Base-by-base conservation (phyloP, 2,113 vertebrate species). In the Octodon degus region DNA sequence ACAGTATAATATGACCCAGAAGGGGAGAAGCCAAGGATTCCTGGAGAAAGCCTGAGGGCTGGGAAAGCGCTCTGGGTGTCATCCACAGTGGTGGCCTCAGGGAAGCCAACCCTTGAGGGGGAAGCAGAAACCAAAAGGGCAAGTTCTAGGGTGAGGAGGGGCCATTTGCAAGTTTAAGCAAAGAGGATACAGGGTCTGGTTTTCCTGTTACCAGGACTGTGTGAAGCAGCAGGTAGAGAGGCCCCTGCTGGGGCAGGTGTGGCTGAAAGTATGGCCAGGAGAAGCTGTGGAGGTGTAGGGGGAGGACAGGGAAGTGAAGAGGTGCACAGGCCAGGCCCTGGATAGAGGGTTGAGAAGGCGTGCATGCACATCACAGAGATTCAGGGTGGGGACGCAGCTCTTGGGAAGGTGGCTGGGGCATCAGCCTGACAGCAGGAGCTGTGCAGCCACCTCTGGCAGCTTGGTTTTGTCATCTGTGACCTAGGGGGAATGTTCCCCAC, bases 161-260 rank as follows among this genome's bases (percentile, higher is more conserved):
- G 1, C n/a, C 14, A 0, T 0, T 20, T n/a, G 24, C 0, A 0
- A 40, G 25, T 27, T 10, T 37, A 43, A 74, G 40, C 60, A 8
- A 25, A 1, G 53, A 22, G 9, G 7, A 34, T 1, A 5, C 17
- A 0, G 1, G 9, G 34, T 30, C 70, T 13, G 27, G 5, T 67
- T 60, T 58, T 22, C 25, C 50, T 47, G 30, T 5, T 0, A 17
- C 25, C 1, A 30, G 32, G 24, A 20, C 0, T 0, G 27, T 6
- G 19, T 14, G 79, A 27, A 34, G 55, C 3, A 1, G 16, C 1
- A 5, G 10, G 5, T 16, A 0, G n/a, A 70, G 27, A 10, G 13
- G 30, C 37, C 22, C 14, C 5, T 8, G 60, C 34, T 30, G 53
- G 58, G 16, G 53, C 2, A 1, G 34, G 1, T 11, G 20, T 19